Evolutionary conservation across 2,797 vertebrate genomes (phyloP).

Genomic region (Pagetopsis macropterus): DNA sequence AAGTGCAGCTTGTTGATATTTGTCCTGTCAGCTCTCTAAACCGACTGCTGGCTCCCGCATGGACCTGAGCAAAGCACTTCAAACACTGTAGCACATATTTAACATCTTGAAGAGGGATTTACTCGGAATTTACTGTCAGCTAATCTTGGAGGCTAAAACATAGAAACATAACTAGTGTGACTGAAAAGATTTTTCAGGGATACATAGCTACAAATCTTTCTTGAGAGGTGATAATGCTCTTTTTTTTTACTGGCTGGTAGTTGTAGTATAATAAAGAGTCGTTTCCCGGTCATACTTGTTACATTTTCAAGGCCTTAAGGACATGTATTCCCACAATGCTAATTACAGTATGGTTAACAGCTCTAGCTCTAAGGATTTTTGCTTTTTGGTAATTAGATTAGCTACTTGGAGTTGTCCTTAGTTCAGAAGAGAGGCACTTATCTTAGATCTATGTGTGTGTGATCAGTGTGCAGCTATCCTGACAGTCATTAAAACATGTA

Average conservation of each 20-base stretch:
- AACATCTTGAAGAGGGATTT: constrained; percentile 36
- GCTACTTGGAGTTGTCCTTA: constrained; percentile 4
- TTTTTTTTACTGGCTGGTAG: background rate
- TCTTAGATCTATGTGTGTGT: constrained; percentile 1
- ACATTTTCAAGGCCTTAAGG: background rate
- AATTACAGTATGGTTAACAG: constrained; percentile 1
- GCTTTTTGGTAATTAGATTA: constrained; percentile 15
- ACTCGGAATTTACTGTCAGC: constrained; percentile 15
- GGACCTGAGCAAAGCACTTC: constrained; percentile 49
- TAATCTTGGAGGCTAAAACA: background rate
- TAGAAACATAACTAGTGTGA: constrained; percentile 5
- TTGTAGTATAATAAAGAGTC: background rate
- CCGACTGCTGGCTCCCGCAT: constrained; percentile 44
- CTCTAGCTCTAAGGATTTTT: background rate
- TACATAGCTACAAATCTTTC: background rate
- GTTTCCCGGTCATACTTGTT: background rate
- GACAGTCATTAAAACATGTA: background rate
- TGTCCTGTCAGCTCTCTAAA: constrained; percentile 64
- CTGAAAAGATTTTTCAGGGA: constrained; percentile 3
- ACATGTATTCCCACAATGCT: constrained; percentile 15
- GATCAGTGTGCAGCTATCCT: background rate
- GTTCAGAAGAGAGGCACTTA: background rate
- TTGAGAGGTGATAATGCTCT: background rate
- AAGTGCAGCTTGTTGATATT: constrained; percentile 64
- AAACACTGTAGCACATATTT: constrained; percentile 61